Percentiles rank a stretch among this genome's conserved stretches.
Conservation (phyloP, 2,113 vertebrate genomes). For the Pristiophorus japonicus region DNA sequence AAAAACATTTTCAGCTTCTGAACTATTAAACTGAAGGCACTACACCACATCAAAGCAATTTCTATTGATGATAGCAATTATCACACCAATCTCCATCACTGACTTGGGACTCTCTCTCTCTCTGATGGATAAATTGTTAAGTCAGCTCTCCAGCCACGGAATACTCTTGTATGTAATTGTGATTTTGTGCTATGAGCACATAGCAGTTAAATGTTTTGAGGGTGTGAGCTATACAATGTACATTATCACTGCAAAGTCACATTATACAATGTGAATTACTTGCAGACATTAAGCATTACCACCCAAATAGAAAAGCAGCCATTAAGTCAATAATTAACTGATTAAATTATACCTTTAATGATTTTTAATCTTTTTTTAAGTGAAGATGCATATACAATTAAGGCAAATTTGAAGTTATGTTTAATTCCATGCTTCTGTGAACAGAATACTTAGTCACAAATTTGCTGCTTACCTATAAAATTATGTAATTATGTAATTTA, state of each 20-base stretch:
- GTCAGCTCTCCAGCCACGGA: not conserved
- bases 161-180: not conserved
- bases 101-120: not conserved
- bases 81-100: not conserved
- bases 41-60: not conserved
- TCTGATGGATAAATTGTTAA: not conserved
- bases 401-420: not conserved
- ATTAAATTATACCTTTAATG: not conserved
- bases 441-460: not conserved
- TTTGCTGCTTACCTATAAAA: not conserved
- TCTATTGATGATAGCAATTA: not conserved
- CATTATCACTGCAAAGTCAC: not conserved
- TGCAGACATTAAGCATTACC: not conserved
- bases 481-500: not conserved
- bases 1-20: not conserved
- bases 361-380: not conserved
- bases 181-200: not conserved
- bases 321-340: not conserved
- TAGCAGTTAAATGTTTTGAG: not conserved
- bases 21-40: not conserved
- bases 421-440: not conserved
- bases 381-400: not conserved
- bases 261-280: not conserved
- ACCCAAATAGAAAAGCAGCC: not conserved
- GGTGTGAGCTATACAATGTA: not conserved